Evolutionary conservation across 1,140 invertebrate genomes (phyloP), one percentile per base, ranked within the genome.

Genomic region (Drosophila miranda): DNA sequence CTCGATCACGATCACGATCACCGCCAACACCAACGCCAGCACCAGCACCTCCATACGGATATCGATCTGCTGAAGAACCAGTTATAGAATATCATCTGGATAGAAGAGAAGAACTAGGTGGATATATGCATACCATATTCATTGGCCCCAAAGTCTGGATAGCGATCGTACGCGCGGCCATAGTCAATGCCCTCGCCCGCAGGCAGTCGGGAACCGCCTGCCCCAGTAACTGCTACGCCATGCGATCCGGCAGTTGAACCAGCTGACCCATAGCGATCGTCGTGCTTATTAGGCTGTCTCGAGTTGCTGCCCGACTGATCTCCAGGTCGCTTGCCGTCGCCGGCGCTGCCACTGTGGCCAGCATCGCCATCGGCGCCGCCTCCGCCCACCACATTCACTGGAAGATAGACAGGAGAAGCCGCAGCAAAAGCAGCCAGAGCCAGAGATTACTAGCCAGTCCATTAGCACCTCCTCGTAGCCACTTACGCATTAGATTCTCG

Each of bases 401-500:
- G 50, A 79, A 53, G 52, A 44, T 9, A 5, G 57, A 38, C 41
- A 7, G 23, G 11, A 28, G 48, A 48, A 64, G 14, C 43, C 13
- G 28, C 50, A 73, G 44, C 56, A 56, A 13, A 42, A 55, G 14
- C 41, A 34, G 16, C 11, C 7, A 34, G 23, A 34, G 64, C 53
- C 44, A 50, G 43, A 45, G 45, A 82, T 59, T 66, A 78, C 42
- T 28, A 42, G 49, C 41, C 48, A 54, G 50, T 51, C 46, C 44
- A 83, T 86, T 75, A 87, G 66, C 75, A 57, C 75, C 63, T 55
- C 60, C 63, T 59, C 28, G 41, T 28, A 23, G 23, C 64, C 82
- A 95, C 95, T 94, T 93, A 97, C 96, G 95, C 95, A 96, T 96
- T 21, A 97, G 92, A 92, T 96, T 97, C 91, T 98, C 96, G 84